phyloP scores from a whole-genome alignment of 2,888 invertebrate species.

The Pollenia labialis region DNA sequence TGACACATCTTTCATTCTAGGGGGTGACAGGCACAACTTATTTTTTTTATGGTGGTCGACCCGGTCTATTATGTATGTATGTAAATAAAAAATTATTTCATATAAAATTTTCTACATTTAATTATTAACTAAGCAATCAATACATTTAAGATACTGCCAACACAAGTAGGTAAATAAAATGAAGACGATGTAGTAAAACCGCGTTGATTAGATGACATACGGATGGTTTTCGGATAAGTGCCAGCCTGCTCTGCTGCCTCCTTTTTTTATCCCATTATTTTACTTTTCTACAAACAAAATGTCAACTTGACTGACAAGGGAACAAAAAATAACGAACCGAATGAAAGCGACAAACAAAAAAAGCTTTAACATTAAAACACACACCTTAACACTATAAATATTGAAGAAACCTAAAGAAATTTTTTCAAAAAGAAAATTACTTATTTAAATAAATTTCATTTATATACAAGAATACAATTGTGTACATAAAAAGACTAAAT shows the following conservation, averaged over 20 bases:
- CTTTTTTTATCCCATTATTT: constrained; percentile 29
- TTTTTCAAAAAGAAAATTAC: constrained; percentile 16
- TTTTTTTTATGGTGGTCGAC: no score
- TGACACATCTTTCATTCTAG: no score
- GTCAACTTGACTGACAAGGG: constrained; percentile 67
- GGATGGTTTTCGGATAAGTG: constrained; percentile 59
- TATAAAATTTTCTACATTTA: no score
- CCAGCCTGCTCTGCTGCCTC: constrained; percentile 11
- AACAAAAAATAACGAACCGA: constrained; percentile 42
- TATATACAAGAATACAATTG: constrained; percentile 20
- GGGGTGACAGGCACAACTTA: no score
- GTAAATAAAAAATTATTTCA: no score
- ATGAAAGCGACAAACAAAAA: constrained; percentile 24
- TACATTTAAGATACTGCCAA: constrained; percentile 78
- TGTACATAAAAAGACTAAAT: constrained; percentile 54
- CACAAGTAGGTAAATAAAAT: constrained; percentile 52
- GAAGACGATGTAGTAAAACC: constrained; percentile 28
- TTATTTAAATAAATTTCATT: constrained; percentile 48
- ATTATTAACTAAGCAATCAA: not conserved
- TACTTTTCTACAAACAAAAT: constrained; percentile 47
- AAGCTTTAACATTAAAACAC: constrained; percentile 24
- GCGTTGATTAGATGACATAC: constrained; percentile 72
- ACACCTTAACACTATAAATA: not conserved
- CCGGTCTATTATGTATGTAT: no score
- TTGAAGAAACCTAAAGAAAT: constrained; percentile 20